Base-by-base conservation (phyloP, 2,797 vertebrate genomes). In the Chiroxiphia lanceolata region DNA sequence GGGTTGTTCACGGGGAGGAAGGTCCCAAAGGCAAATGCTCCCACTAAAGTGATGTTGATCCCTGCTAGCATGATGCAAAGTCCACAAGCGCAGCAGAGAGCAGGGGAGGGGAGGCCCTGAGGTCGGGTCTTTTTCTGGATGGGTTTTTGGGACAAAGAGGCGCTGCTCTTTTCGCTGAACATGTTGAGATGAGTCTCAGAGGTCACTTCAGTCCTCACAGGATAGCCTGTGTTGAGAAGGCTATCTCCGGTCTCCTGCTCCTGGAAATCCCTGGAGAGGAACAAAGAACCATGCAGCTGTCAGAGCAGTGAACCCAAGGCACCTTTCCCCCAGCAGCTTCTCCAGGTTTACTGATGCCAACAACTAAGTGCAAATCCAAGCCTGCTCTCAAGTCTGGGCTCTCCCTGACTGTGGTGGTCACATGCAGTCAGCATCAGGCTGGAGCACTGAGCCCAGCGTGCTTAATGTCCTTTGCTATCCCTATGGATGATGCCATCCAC, bases 41-140 rank as follows among this genome's bases (percentile, higher is more conserved):
- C 99, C 95, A 99, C 99, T 80, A 99, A 96, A 20, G 99, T 99
- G 98, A 99, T 99, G 98, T 99, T 99, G 97, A 99, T 98, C 86
- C 99, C 99, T 5, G 99, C 99, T 68, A 99, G 97, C 99, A 99
- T 99, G 98, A 99, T 98, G 98, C 99, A 99, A 25, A 99, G 98
- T 48, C 99, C 99, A 45, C 99, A 99, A 57, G 99, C 99, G 0
- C 99, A 99, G 97, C 99, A 99, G 50, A 99, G 98, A 2, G 99
- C 99, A 0, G 99, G 99, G 25, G 99, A 99, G 2, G 98, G 99
- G 33, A 99, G 98, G 33, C 99, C 98, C 34, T 98, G 98, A 31
- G 98, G 98, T 17, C 97, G 93, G 38, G 97, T 98, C 89, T 94
- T 98, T 67, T 97, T 97, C 69, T 97, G 97, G 36, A 69, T 67